Evolutionary conservation across 2,888 invertebrate species (phyloP), one percentile per base, ranked within the genome.

Genomic region (Drosophila parthenogenetica): DNA sequence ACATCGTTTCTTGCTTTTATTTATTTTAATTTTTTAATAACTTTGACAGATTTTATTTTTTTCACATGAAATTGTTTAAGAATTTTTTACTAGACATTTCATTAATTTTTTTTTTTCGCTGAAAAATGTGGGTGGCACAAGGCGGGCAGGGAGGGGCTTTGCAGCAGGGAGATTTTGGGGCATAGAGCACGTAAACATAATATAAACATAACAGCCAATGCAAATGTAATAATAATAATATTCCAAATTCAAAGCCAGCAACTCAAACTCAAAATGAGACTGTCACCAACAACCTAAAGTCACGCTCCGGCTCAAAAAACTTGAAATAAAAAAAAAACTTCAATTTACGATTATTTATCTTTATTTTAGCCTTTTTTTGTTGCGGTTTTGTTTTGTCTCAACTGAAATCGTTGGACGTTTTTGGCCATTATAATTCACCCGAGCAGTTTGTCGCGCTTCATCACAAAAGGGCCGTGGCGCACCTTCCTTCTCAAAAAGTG

Each of bases 161-260:
- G 29, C 29, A 8, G 46, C n/a, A n/a, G 69, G 51, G 42, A 58
- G 48, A 64, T 77, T 61, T 78, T 71, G 54, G 61, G 57, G 66
- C 68, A 73, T 86, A 70, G 64, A 85, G 77, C 85, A 85, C 85
- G 85, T 85, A 89, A 77, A 68, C 55, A 62, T 69, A 73, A 29
- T 29, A 29, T 29, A 29, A 29, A 29, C 29, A 35, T 35, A 35
- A 46, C 80, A 69, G 60, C 69, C 77, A 51, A 77, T 79, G 35
- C 48, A 32, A 79, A 72, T 82, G 64, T 61, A 66, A 61, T 66
- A 77, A 73, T 51, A 57, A 61, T 48, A 32, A 60, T 32, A 54
- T 65, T 70, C 50, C 69, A 74, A 79, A 62, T 49, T 57, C 25
- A 53, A 50, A 77, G 22, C 60, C 66, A 53, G 46, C 54, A 66